Base-by-base conservation (phyloP, 2,888 invertebrate species). In the Deilephila porcellus region DNA sequence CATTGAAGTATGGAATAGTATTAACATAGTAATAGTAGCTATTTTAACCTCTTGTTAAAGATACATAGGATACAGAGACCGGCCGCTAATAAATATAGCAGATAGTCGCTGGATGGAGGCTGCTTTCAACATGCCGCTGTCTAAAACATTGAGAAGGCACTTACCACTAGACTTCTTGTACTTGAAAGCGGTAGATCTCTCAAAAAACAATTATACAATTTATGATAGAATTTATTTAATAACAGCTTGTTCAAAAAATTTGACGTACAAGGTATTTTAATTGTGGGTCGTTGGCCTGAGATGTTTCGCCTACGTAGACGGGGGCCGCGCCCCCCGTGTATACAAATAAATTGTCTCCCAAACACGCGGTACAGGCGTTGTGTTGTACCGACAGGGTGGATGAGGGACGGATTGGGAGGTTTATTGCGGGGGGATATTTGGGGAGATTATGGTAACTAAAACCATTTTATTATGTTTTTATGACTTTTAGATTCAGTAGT, bases 341-440 rank as follows among this genome's bases (percentile, higher is more conserved):
- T 71, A 71, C 60, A 71, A 71, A 71, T 71, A 71, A 60, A 60
- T 71, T 71, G 71, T 71, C 71, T 34, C 59, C 45, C 71, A 60
- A 71, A 71, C 60, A 71, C 8, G 71, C 60, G 29, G 60, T 60
- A 71, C 71, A 60, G 59, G 34, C 60, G 34, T 71, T 60, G 60
- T 71, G 60, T 67, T 60, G 71, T 71, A 60, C 71, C 14, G 45
- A 67, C 67, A 67, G 67, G 67, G 60, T 60, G 59, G 45, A 45
- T 20, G 29, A 34, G 71, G 52, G 14, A 29, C 60, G 71, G 20
- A 71, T 60, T 60, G 8, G 25, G 71, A 17, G 8, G 19, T 45
- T n/a, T 37, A 37, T 71, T 20, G 20, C 8, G 19, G 20, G 60
- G 14, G 60, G 14, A 17, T 32, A 59, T n/a, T n/a, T 62, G 14